phyloP scores from a whole-genome alignment of 1,140 invertebrate species.

The Gryon sp. region DNA sequence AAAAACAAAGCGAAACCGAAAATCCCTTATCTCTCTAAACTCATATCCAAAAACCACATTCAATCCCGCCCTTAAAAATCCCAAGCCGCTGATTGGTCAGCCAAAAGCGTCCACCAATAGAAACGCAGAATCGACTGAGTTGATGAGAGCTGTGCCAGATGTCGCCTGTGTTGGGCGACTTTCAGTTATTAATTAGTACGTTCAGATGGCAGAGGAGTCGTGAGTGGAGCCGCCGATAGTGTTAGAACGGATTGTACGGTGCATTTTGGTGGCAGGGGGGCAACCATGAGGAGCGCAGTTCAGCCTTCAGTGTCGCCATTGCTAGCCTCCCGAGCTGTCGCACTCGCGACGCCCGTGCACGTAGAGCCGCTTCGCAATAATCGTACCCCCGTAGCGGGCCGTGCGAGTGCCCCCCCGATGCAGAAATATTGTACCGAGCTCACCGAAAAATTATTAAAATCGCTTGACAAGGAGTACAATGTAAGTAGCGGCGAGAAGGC shows the following conservation, averaged over 20 bases:
- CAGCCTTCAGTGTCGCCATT: constrained; percentile 76
- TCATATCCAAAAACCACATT: too few relatives aligned
- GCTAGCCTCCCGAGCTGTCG: constrained; percentile 75
- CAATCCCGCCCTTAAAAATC: too few relatives aligned
- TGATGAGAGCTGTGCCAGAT: neutral
- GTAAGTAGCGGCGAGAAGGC: constrained; percentile 79
- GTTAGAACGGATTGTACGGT: constrained; percentile 67
- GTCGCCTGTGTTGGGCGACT: neutral
- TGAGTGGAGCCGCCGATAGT: constrained; percentile 63
- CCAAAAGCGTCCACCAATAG: constrained; percentile 1
- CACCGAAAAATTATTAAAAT: constrained; percentile 83
- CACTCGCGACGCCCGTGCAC: constrained; percentile 71
- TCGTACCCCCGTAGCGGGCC: constrained; percentile 72
- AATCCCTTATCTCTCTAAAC: too few relatives aligned
- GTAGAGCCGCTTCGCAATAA: constrained; percentile 71
- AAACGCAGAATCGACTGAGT: too few relatives aligned
- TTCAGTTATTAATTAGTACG: neutral
- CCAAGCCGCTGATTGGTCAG: neutral
- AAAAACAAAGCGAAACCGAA: too few relatives aligned
- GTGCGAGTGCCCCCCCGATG: constrained; percentile 78
- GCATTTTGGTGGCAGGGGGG: constrained; percentile 78
- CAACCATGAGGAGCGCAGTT: constrained; percentile 75
- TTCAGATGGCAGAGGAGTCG: constrained; percentile 55
- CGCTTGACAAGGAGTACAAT: constrained; percentile 85
- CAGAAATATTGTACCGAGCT: constrained; percentile 83